These are phyloP conservation scores for Ernsta delagoae DNA, from an alignment of 2,888 invertebrate genomes.

Conservation along the genomic window DNA sequence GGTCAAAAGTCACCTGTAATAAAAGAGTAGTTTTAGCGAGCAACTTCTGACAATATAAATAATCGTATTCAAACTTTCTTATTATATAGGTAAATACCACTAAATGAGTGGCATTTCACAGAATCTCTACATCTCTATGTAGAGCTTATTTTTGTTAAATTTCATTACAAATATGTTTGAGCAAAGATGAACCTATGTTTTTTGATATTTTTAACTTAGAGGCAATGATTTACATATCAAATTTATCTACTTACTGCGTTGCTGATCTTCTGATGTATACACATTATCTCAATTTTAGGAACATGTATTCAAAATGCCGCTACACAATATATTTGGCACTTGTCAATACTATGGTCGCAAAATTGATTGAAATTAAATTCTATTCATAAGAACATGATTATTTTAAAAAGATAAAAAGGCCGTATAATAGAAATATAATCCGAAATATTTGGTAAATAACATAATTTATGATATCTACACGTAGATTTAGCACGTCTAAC, in stretches of 20 bases:
- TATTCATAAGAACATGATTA: conserved; percentile 18
- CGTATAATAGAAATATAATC: conserved; percentile 18
- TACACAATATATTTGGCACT: conserved; percentile 30
- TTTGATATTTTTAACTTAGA: no score
- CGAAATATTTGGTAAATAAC: conserved; percentile 12
- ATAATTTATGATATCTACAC: conserved; percentile 15
- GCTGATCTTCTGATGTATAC: conserved; percentile 7
- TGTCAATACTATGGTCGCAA: conserved; percentile 35
- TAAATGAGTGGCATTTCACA: no score
- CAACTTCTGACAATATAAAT: no score
- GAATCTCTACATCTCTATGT: no score
- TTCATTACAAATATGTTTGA: no score
- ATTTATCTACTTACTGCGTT: background rate
- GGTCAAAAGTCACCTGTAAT: no score
- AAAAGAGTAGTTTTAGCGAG: no score
- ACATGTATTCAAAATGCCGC: conserved; percentile 29
- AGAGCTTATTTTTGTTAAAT: no score
- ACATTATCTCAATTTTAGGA: conserved; percentile 21
- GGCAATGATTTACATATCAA: no score
- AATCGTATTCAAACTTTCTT: no score
- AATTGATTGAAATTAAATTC: conserved; percentile 26
- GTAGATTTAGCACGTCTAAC: conserved; percentile 33
- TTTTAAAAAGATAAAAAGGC: conserved; percentile 15
- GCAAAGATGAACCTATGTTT: no score
- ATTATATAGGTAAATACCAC: no score